Evolutionary conservation across 2,113 vertebrate genomes (phyloP), one percentile per base, ranked within the genome.

Genomic region (Myrmophylax atrothorax): DNA sequence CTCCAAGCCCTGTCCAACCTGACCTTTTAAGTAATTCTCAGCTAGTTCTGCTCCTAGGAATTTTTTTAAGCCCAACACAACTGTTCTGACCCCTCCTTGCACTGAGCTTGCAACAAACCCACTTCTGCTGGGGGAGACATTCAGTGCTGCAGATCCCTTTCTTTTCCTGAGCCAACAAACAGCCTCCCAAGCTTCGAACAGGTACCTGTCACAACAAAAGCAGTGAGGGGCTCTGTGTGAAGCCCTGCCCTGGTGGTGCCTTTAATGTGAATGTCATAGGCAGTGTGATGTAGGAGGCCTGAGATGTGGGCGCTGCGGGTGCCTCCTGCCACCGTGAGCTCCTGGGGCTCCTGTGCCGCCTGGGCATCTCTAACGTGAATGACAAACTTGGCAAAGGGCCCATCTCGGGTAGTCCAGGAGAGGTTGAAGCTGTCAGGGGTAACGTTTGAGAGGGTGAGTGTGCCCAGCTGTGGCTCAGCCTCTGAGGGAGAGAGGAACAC

Each of bases 401-500:
- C 96, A 14, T 79, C 95, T 35, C 31, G 82, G 22, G 94, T 60
- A 77, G 92, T 98, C 98, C 97, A 98, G 6, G 97, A 98, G 91
- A 98, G 52, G 89, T 87, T 97, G 97, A 98, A 97, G 97, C 97
- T 97, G 96, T 97, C 91, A 4, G 96, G 91, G 74, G 97, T 97
- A 97, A 98, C 93, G 37, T 94, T 97, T 98, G 97, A 98, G 98
- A 98, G 80, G 87, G 97, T 94, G 93, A 98, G 94, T 31, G 4
- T 95, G 94, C 96, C 94, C 97, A 97, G 84, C 94, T 97, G 96
- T 93, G 97, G 95, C 90, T 98, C 97, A 93, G 95, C 94, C 85
- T 98, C 98, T 98, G 83, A 94, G 92, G 96, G 78, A 87, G 82
- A 97, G 83, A 96, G 97, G 96, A 96, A 97, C 90, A 96, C 18